phyloP scores from a whole-genome alignment of 2,888 invertebrate genomes.

The Brachypterus glaber region DNA sequence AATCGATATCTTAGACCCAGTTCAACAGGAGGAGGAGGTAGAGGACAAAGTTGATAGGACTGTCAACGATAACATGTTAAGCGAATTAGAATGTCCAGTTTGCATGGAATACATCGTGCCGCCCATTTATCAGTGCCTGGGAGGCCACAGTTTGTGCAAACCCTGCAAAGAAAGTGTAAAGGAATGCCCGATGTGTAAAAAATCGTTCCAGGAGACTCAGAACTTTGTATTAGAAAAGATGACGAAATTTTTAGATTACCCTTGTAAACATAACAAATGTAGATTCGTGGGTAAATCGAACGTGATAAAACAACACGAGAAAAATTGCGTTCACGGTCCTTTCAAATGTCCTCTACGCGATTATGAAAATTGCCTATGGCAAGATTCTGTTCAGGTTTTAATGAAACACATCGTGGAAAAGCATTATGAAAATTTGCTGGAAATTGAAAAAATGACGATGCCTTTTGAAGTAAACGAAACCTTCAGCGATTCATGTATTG shows the following conservation, averaged over 20 bases:
- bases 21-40: too few relatives aligned
- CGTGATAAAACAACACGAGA: slow-evolving; percentile 25
- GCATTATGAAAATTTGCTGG: slow-evolving; percentile 30
- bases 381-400: slow-evolving; percentile 7
- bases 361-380: slow-evolving; percentile 18
- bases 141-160: slow-evolving; percentile 34
- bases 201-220: slow-evolving; percentile 26
- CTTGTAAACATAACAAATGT: slow-evolving; percentile 31
- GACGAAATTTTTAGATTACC: slow-evolving; percentile 27
- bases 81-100: slow-evolving; percentile 33
- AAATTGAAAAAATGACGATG: slow-evolving; percentile 22
- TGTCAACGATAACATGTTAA: background rate
- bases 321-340: slow-evolving; percentile 20
- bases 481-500: slow-evolving; percentile 26
- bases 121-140: slow-evolving; percentile 33
- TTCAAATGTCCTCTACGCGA: slow-evolving; percentile 24
- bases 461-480: slow-evolving; percentile 20
- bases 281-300: slow-evolving; percentile 21
- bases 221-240: slow-evolving; percentile 33
- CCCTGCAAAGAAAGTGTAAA: slow-evolving; percentile 24
- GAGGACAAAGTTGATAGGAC: background rate
- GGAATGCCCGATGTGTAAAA: slow-evolving; percentile 31
- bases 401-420: slow-evolving; percentile 47
- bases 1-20: background rate
- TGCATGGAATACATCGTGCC: slow-evolving; percentile 34